Conservation (phyloP, 2,113 vertebrate genomes). For the Cephalopterus ornatus region DNA sequence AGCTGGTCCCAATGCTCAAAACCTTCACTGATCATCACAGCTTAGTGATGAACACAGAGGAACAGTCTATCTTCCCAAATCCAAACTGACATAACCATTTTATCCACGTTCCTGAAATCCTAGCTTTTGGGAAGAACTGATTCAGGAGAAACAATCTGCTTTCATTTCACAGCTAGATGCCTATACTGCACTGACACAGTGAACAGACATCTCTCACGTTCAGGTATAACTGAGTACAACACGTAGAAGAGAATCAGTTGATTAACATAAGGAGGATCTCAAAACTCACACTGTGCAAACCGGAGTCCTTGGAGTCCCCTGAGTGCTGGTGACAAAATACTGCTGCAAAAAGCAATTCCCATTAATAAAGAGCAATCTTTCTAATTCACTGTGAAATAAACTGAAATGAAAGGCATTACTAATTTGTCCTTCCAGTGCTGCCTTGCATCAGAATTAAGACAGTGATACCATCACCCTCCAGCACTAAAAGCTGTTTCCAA, state of each 20-base stretch:
- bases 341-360: background rate
- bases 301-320: background rate
- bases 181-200: background rate
- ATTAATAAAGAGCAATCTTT: background rate
- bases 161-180: background rate
- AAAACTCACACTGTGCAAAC: background rate
- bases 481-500: constrained; percentile 11
- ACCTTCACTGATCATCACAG: background rate
- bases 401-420: constrained; percentile 7
- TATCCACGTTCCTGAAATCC: background rate
- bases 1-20: background rate
- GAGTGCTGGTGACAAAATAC: background rate
- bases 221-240: background rate
- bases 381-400: constrained; percentile 14
- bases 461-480: background rate
- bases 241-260: background rate
- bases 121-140: background rate
- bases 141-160: background rate
- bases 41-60: background rate
- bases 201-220: background rate
- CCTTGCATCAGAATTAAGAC: background rate
- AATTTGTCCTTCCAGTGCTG: background rate
- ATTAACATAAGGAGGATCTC: background rate
- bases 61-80: background rate
- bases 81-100: background rate